Percentiles rank a stretch among this genome's conserved stretches.
Conservation (phyloP, 2,888 invertebrate genomes). For the Cheilosia pagana region DNA sequence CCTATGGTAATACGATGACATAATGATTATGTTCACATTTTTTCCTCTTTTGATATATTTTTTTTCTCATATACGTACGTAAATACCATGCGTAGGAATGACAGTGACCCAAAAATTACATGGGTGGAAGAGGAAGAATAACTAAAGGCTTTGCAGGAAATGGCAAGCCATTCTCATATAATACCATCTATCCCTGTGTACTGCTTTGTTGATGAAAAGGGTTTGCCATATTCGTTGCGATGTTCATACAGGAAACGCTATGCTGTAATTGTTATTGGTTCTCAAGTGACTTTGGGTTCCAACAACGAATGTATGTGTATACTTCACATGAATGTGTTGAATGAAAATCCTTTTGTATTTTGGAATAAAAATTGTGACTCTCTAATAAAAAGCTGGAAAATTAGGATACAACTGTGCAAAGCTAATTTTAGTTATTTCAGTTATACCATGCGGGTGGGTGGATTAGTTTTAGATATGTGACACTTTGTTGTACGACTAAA, state of each 20-base stretch:
- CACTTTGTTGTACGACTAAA: constrained; percentile 15
- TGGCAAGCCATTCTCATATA: constrained; percentile 62
- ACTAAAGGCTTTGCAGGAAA: constrained; percentile 63
- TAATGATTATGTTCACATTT: constrained; percentile 70
- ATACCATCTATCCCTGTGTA: constrained; percentile 50
- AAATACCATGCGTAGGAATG: constrained; percentile 58
- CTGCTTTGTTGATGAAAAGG: constrained; percentile 28
- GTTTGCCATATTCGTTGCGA: constrained; percentile 17
- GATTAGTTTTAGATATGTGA: constrained; percentile 20
- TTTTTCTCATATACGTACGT: constrained; percentile 19
- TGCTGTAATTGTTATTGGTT: constrained; percentile 40
- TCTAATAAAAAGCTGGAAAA: constrained; percentile 37
- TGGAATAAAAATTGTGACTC: constrained; percentile 20
- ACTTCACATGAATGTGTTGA: background rate
- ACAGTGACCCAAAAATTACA: constrained; percentile 69
- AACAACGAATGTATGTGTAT: constrained; percentile 21
- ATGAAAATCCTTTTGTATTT: constrained; percentile 27
- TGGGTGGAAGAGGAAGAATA: constrained; percentile 42
- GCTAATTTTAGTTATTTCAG: constrained; percentile 36
- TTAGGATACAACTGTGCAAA: constrained; percentile 34
- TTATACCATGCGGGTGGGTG: background rate
- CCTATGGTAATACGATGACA: constrained; percentile 67
- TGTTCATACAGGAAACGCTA: constrained; percentile 18
- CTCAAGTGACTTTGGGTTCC: constrained; percentile 32
- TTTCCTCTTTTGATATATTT: constrained; percentile 34